These are phyloP conservation scores for Microplitis manilae DNA, from an alignment of 2,888 invertebrate species.

Conservation along the genomic window DNA sequence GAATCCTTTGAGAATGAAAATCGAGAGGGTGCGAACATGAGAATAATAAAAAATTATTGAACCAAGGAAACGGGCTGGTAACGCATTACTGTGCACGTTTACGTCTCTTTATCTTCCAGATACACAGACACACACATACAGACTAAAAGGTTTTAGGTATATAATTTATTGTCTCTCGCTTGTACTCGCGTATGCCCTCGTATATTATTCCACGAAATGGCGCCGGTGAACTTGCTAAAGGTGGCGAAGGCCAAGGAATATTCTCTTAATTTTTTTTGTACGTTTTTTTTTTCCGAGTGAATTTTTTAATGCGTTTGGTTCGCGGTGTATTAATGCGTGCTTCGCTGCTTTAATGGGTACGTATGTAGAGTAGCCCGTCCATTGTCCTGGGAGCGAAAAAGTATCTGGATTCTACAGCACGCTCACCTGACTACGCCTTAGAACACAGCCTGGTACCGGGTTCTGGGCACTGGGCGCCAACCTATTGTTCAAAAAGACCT, in stretches of 20 bases:
- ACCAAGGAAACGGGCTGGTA: conserved; percentile 11
- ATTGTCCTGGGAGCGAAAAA: conserved; percentile 59
- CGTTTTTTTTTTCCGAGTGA: conserved; percentile 7
- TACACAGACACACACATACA: conserved; percentile 4
- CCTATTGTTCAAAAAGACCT: conserved; percentile 63
- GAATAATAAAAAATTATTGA: conserved; percentile 35
- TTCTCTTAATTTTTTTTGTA: background rate
- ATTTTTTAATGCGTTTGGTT: conserved; percentile 39
- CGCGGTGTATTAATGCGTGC: conserved; percentile 60
- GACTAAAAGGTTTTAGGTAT: background rate
- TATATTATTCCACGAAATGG: conserved; percentile 33
- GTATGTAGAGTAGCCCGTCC: conserved; percentile 65
- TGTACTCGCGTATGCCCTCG: conserved; percentile 5
- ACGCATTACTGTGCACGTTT: background rate
- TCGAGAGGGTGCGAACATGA: background rate
- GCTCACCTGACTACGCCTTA: conserved; percentile 56
- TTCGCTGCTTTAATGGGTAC: conserved; percentile 66
- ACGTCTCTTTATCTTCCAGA: conserved; percentile 23
- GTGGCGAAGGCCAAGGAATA: background rate
- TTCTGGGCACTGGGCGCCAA: conserved; percentile 56
- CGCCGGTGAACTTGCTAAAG: background rate
- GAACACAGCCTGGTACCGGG: conserved; percentile 33
- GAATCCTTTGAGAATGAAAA: background rate
- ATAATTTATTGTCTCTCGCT: conserved; percentile 31
- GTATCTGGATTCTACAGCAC: conserved; percentile 45